Percentiles rank a stretch among this genome's conserved stretches.
These are phyloP conservation scores for Otis tarda DNA, from an alignment of 2,113 vertebrate genomes.

Conservation along the genomic window DNA sequence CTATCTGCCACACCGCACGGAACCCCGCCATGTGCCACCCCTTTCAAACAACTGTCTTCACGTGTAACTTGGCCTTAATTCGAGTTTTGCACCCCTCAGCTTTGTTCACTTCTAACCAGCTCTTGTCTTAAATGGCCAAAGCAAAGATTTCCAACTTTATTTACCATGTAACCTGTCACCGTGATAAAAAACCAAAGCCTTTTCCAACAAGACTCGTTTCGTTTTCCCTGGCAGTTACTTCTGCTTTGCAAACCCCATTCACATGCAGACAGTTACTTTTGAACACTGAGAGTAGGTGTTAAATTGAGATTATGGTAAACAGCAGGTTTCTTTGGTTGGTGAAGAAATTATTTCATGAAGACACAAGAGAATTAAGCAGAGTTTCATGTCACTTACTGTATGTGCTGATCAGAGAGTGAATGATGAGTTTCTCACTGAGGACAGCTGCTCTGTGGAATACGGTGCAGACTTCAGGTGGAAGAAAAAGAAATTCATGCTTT, in stretches of 20 bases:
- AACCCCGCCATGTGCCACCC: neutral
- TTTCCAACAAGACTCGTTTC: conserved; percentile 11
- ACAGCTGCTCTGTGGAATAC: conserved; percentile 43
- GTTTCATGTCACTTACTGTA: conserved; percentile 61
- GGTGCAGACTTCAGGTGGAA: conserved; percentile 32
- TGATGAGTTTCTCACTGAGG: conserved; percentile 50
- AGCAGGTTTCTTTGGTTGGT: conserved; percentile 64
- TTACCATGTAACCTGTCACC: conserved; percentile 52
- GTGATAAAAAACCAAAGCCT: conserved; percentile 30
- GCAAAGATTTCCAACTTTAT: conserved; percentile 50
- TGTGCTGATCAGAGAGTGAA: conserved; percentile 60
- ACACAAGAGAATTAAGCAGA: conserved; percentile 65
- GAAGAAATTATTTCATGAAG: conserved; percentile 65
- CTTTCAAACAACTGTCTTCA: neutral
- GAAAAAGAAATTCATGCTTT: conserved; percentile 27
- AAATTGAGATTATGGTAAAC: conserved; percentile 73
- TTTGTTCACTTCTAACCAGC: conserved; percentile 20
- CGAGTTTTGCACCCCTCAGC: conserved; percentile 12
- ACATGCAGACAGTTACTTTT: conserved; percentile 57
- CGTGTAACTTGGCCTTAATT: neutral
- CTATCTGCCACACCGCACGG: rapidly evolving
- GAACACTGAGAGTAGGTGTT: conserved; percentile 60
- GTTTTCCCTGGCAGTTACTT: conserved; percentile 31
- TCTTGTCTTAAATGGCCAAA: conserved; percentile 18
- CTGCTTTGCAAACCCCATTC: conserved; percentile 39